A percentile compares a stretch with the other conserved stretches of the same genome.
Evolutionary conservation across 2,797 vertebrate genomes (phyloP).

Genomic region (Spinibarbus caldwelli): DNA sequence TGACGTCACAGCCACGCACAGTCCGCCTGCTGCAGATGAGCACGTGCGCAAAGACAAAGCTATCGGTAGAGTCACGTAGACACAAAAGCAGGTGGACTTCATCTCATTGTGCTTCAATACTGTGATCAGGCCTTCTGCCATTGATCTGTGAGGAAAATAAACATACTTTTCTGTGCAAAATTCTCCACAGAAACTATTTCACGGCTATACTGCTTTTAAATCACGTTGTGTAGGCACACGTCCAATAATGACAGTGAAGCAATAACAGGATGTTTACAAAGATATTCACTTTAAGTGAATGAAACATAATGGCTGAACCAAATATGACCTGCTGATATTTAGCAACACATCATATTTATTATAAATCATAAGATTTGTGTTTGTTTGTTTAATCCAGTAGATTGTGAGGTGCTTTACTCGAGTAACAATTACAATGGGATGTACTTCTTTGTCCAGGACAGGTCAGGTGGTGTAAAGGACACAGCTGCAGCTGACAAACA

Average conservation of each 20-base stretch:
- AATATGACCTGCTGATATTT: constrained; percentile 63
- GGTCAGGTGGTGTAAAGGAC: constrained; percentile 49
- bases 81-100: constrained; percentile 38
- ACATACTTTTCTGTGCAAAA: neutral
- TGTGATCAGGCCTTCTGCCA: neutral
- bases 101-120: constrained; percentile 3
- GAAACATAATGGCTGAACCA: constrained; percentile 51
- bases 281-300: constrained; percentile 42
- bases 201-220: neutral
- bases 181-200: neutral
- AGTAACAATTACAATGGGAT: neutral
- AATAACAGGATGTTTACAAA: constrained; percentile 82
- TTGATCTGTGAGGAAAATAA: neutral
- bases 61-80: constrained; percentile 36
- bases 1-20: constrained; percentile 78
- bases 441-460: neutral
- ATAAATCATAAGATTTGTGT: neutral
- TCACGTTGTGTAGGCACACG: constrained; percentile 40
- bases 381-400: neutral
- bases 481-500: constrained; percentile 73
- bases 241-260: constrained; percentile 62
- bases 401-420: neutral
- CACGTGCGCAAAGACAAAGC: constrained; percentile 46
- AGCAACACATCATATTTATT: neutral
- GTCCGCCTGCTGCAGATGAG: constrained; percentile 36